These are phyloP conservation scores for Tenualosa thibaudeaui DNA, from an alignment of 2,797 vertebrate species.

Conservation along the genomic window DNA sequence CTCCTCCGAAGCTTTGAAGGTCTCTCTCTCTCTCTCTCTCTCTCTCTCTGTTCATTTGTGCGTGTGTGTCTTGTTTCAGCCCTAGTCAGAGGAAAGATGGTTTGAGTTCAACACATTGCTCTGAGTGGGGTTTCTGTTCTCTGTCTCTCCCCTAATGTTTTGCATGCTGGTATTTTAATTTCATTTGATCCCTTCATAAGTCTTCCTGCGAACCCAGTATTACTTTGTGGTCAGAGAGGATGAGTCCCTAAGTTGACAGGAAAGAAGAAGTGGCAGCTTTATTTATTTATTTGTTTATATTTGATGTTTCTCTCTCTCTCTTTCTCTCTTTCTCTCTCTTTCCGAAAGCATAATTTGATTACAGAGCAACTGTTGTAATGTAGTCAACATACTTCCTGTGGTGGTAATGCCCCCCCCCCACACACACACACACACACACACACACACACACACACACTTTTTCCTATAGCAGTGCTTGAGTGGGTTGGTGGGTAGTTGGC, in stretches of 20 bases:
- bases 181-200: slow-evolving; percentile 54
- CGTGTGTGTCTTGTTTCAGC: background rate
- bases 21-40: slow-evolving; percentile 23
- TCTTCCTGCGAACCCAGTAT: slow-evolving; percentile 47
- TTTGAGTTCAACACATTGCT: slow-evolving; percentile 65
- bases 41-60: slow-evolving; percentile 19
- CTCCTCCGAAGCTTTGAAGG: slow-evolving; percentile 43
- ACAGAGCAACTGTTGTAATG: slow-evolving; percentile 70
- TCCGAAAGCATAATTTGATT: slow-evolving; percentile 61
- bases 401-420: slow-evolving; percentile 50
- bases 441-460: background rate
- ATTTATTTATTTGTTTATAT: slow-evolving; percentile 37
- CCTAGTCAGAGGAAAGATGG: slow-evolving; percentile 33
- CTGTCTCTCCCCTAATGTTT: slow-evolving; percentile 43
- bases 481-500: slow-evolving; percentile 56
- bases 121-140: slow-evolving; percentile 53
- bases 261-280: slow-evolving; percentile 51
- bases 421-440: too few species aligned
- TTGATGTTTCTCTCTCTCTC: slow-evolving; percentile 24
- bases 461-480: slow-evolving; percentile 16
- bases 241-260: slow-evolving; percentile 50
- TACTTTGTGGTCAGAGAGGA: slow-evolving; percentile 45
- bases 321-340: background rate
- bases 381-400: slow-evolving; percentile 73
- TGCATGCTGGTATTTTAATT: slow-evolving; percentile 56